Evolutionary conservation across 2,888 invertebrate species (phyloP).

Genomic region (Chromoteleia sp.): DNA sequence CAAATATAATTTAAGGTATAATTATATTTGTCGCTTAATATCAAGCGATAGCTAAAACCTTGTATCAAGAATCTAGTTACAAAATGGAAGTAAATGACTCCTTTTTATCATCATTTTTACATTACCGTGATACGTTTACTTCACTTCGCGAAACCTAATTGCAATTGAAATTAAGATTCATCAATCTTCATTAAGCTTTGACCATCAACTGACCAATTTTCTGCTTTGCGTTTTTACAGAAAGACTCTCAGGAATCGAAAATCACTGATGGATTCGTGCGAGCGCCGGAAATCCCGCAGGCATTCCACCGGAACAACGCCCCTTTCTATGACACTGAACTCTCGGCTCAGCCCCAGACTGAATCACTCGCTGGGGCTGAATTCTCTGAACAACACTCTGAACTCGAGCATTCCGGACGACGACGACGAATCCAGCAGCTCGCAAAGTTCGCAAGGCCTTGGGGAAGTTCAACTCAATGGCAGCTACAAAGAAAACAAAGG

Average conservation of each 20-base stretch:
- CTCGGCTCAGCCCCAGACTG: constrained; percentile 81
- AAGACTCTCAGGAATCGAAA: constrained; percentile 91
- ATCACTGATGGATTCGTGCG: constrained; percentile 87
- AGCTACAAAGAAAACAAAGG: constrained; percentile 87
- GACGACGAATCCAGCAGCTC: constrained; percentile 88
- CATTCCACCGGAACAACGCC: constrained; percentile 90
- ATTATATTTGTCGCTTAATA: neutral
- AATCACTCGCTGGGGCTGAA: constrained; percentile 81
- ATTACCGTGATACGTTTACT: neutral
- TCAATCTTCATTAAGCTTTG: constrained; percentile 39
- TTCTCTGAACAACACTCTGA: constrained; percentile 81
- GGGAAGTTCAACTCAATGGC: constrained; percentile 86
- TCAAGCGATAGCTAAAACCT: neutral
- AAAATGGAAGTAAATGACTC: neutral
- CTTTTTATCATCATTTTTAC: neutral
- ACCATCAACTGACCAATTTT: constrained; percentile 41
- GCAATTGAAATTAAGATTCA: constrained; percentile 9
- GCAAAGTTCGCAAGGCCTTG: constrained; percentile 86
- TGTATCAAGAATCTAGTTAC: neutral
- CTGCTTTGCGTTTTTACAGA: constrained; percentile 81
- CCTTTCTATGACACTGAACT: constrained; percentile 81
- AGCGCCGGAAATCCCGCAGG: constrained; percentile 91
- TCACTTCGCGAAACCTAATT: neutral
- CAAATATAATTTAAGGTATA: neutral
- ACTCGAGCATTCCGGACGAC: constrained; percentile 84